These are phyloP conservation scores for Prunella himalayana DNA, from an alignment of 2,113 vertebrate species.

Conservation along the genomic window DNA sequence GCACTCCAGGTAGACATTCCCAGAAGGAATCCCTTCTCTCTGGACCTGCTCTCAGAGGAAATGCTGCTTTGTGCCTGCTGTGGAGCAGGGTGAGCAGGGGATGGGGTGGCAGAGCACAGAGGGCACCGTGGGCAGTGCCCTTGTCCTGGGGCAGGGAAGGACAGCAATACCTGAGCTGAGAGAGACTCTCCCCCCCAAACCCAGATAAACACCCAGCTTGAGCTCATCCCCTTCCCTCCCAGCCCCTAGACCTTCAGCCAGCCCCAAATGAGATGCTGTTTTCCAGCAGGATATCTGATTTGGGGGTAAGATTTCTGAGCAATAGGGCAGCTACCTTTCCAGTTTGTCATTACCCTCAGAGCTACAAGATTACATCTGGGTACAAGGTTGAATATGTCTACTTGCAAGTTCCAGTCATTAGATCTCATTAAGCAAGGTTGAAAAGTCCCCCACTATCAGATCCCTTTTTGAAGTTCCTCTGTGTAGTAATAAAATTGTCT, in stretches of 20 bases:
- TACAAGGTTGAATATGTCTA: conserved; percentile 31
- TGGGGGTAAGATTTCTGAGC: not conserved
- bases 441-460: conserved; percentile 61
- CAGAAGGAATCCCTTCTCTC: not conserved
- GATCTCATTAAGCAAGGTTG: conserved; percentile 48
- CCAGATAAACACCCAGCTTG: not conserved
- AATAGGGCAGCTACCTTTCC: not conserved
- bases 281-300: not conserved
- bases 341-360: conserved; percentile 48
- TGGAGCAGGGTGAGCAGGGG: not conserved
- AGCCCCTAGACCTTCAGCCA: conserved; percentile 17
- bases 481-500: conserved; percentile 47
- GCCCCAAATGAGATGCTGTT: not conserved
- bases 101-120: not conserved
- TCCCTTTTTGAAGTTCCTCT: conserved; percentile 55
- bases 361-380: conserved; percentile 54
- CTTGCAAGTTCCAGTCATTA: conserved; percentile 56
- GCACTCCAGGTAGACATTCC: not conserved
- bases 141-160: conserved; percentile 7
- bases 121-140: not conserved
- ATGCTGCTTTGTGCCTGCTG: not conserved
- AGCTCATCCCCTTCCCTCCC: conserved; percentile 6
- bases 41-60: not conserved
- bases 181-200: not conserved
- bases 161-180: not conserved